Evolutionary conservation across 92 coral and sea anemone genomes (phyloP).

Genomic region (Porites cylindrica): DNA sequence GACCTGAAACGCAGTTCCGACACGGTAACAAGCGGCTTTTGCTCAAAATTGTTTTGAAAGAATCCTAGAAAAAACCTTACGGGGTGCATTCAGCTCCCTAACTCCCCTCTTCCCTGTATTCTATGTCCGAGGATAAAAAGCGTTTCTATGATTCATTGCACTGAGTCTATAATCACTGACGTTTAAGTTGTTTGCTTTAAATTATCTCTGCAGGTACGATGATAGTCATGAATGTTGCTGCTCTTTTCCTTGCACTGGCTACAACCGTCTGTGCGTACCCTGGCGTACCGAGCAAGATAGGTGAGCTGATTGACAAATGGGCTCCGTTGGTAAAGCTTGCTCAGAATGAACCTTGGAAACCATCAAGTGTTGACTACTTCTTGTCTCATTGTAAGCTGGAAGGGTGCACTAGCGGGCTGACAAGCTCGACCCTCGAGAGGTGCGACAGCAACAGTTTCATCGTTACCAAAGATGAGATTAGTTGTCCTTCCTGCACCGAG

Average conservation of each 20-base stretch:
- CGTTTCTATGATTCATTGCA: slow-evolving; percentile 1
- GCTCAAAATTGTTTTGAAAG: too few species aligned
- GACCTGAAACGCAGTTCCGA: too few species aligned
- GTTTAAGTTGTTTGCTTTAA: slow-evolving; percentile 4
- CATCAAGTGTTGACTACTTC: not conserved
- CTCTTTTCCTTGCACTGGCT: slow-evolving; percentile 29
- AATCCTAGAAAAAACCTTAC: too few species aligned
- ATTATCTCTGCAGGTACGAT: slow-evolving; percentile 27
- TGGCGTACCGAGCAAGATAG: not conserved
- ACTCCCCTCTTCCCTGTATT: too few species aligned
- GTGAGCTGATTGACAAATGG: not conserved
- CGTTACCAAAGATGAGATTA: not conserved
- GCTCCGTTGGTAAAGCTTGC: slow-evolving; percentile 53
- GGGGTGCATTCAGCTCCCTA: too few species aligned
- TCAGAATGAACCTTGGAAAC: not conserved
- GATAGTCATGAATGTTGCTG: slow-evolving; percentile 22
- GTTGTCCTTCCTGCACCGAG: slow-evolving; percentile 27
- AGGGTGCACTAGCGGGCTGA: not conserved
- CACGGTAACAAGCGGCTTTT: too few species aligned
- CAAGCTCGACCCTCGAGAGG: not conserved
- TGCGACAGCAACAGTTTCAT: not conserved
- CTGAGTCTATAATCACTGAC: slow-evolving; percentile 24
- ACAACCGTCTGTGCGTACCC: slow-evolving; percentile 4
- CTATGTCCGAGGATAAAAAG: too few species aligned
- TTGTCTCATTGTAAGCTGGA: not conserved